Evolutionary conservation across 2,888 invertebrate species (phyloP), one percentile per base, ranked within the genome.

Genomic region (Orchesella flavescens): DNA sequence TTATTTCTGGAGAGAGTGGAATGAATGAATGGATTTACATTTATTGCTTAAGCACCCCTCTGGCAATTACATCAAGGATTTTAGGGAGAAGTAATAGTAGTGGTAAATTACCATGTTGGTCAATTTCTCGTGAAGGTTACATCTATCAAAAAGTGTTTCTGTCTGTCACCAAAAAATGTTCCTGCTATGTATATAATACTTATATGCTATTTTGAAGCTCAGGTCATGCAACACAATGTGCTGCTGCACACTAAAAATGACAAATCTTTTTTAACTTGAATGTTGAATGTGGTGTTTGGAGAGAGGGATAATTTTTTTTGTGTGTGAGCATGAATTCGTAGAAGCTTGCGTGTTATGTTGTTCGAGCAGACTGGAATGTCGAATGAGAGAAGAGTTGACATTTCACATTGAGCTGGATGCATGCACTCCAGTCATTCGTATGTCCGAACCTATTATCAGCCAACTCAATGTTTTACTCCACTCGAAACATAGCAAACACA

Each of bases 71-170:
- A 49, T 44, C 44, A 53, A 55, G 71, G 71, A 43, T 71, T 76
- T 24, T 21, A 63, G 10, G 53, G 21, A 17, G n/a, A n/a, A n/a
- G n/a, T n/a, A n/a, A n/a, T n/a, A 13, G 15, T 15, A 44, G 59
- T 19, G 44, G 71, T 21, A 55, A 68, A 79, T 79, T 71, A 71
- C 65, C 21, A 72, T 55, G 24, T 79, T 79, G 71, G 78, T 72
- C 72, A 65, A 72, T 63, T 72, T 72, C 21, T 63, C 72, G 43
- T 79, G 79, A 72, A 72, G 72, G 79, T 79, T 79, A 71, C 78
- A 78, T 71, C 49, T 19, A 78, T 78, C 69, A 78, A 78, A 71
- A 68, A 71, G 63, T 73, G 73, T 15, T 43, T 53, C 23, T 17
- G 44, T 23, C 68, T 49, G 68, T 68, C 68, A 49, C 68, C 49